Evolutionary conservation across 2,888 invertebrate genomes (phyloP).

Genomic region (Eristalis intricaria): DNA sequence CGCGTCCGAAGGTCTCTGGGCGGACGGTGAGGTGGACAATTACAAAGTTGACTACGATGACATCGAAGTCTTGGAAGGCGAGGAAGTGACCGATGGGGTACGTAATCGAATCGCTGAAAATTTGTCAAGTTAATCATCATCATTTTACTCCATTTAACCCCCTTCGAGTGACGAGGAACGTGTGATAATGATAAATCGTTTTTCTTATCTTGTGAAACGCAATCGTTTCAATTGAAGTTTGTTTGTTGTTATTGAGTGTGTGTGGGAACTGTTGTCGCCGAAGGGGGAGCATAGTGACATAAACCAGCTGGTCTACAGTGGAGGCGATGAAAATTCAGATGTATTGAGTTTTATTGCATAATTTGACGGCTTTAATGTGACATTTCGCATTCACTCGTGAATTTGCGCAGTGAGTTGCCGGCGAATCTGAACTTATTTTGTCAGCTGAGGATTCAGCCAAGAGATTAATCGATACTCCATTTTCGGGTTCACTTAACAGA

Average conservation of each 20-base stretch:
- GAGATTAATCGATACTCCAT: too few relatives aligned
- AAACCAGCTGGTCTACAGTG: not conserved
- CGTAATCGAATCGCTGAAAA: slow-evolving; percentile 19
- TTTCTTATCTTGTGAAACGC: slow-evolving; percentile 25
- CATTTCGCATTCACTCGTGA: not conserved
- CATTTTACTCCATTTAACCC: not conserved
- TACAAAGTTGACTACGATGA: slow-evolving; percentile 72
- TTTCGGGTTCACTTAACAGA: too few relatives aligned
- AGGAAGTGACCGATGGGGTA: slow-evolving; percentile 77
- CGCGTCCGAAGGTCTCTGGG: slow-evolving; percentile 71
- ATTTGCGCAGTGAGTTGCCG: not conserved
- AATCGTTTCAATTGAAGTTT: slow-evolving; percentile 16
- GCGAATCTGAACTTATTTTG: not conserved
- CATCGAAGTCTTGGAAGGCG: slow-evolving; percentile 78
- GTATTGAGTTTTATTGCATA: not conserved
- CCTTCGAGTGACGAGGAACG: not conserved
- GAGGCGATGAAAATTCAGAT: not conserved
- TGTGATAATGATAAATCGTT: slow-evolving; percentile 1
- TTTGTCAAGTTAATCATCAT: not conserved
- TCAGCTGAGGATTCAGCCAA: too few relatives aligned
- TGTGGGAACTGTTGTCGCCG: not conserved
- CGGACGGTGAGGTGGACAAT: not conserved
- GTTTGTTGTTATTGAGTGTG: slow-evolving; percentile 29
- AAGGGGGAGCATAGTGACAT: not conserved
- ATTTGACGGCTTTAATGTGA: not conserved